phyloP scores from a whole-genome alignment of 2,113 vertebrate genomes.

The Microcebus lehilahytsara region DNA sequence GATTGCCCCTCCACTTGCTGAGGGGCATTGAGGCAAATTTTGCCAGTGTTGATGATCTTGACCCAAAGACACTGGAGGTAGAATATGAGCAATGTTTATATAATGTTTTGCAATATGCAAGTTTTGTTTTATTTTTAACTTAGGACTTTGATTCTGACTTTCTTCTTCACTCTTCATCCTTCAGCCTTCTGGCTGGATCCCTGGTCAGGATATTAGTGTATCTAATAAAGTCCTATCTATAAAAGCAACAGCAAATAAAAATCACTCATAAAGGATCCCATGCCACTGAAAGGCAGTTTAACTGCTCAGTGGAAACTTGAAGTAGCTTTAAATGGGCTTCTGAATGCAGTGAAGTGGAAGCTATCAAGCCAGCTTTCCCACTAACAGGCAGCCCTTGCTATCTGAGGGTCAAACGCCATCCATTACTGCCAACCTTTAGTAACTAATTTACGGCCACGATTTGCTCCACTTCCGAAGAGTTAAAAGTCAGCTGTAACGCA shows the following conservation, averaged over 20 bases:
- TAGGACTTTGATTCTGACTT: background rate
- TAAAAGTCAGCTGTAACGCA: constrained; percentile 50
- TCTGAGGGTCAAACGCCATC: background rate
- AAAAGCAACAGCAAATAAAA: constrained; percentile 23
- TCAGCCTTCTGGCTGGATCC: background rate
- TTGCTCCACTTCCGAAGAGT: constrained; percentile 34
- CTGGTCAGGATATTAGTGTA: background rate
- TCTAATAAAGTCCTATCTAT: background rate
- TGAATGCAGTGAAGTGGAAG: background rate
- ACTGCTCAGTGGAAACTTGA: constrained; percentile 28
- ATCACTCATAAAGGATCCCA: background rate
- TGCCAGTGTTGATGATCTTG: background rate
- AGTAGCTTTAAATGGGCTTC: constrained; percentile 20
- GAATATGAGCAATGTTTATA: background rate
- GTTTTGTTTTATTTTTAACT: background rate
- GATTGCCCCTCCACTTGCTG: background rate
- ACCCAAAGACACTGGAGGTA: background rate
- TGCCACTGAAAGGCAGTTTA: background rate
- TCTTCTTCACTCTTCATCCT: background rate
- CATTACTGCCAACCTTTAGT: constrained; percentile 22
- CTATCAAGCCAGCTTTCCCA: background rate
- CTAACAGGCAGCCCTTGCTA: background rate
- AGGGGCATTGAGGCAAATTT: background rate
- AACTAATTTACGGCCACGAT: constrained; percentile 32
- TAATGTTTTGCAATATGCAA: background rate